These are phyloP conservation scores for Pterophyllum scalare DNA, from an alignment of 2,113 vertebrate genomes.

Conservation along the genomic window DNA sequence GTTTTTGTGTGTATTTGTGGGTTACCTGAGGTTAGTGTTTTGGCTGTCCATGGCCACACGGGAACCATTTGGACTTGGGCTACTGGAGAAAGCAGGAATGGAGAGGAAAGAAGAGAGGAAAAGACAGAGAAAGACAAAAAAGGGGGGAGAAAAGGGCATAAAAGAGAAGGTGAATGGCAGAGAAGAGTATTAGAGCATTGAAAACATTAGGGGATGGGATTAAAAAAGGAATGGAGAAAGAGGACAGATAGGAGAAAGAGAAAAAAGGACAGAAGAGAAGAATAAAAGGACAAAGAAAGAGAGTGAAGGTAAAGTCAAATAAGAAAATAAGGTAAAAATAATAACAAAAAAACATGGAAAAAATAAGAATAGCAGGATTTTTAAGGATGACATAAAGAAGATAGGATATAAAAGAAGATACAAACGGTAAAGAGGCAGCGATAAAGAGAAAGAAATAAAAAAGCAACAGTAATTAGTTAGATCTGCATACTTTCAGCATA, in stretches of 20 bases:
- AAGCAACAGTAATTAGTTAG: not conserved
- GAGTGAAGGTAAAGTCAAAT: not conserved
- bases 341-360: not conserved
- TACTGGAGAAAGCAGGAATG: constrained; percentile 54
- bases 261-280: not conserved
- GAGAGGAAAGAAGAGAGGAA: constrained; percentile 8
- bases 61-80: constrained; percentile 81
- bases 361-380: constrained; percentile 1
- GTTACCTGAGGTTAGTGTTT: constrained; percentile 83
- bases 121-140: constrained; percentile 30
- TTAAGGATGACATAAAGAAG: not conserved
- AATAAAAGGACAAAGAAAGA: not conserved
- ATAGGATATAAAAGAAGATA: not conserved
- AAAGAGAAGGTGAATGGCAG: constrained; percentile 35
- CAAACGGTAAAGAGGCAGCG: not conserved
- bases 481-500: not conserved
- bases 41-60: constrained; percentile 79
- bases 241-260: not conserved
- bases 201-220: constrained; percentile 28
- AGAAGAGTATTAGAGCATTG: constrained; percentile 19
- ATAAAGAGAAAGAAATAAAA: not conserved
- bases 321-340: not conserved
- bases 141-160: constrained; percentile 1
- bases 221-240: constrained; percentile 1
- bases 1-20: constrained; percentile 15